Conservation (phyloP, 92 coral and sea anemone species). For the Porites divaricata region DNA sequence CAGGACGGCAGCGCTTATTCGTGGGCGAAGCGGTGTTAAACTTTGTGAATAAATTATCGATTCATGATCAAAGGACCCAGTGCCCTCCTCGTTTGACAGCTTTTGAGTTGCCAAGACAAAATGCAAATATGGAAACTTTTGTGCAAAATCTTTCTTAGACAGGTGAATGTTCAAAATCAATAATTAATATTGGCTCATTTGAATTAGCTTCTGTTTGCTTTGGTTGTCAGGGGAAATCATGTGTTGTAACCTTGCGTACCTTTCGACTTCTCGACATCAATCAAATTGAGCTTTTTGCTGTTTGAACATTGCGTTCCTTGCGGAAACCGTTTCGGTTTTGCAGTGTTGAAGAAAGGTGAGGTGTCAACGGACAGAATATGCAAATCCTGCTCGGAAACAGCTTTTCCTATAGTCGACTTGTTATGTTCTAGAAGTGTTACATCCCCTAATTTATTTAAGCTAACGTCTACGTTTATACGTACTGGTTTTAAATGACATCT, state of each 20-base stretch:
- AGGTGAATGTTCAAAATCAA: slow-evolving; percentile 32
- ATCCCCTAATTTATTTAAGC: neutral
- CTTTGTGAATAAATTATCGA: too few relatives aligned
- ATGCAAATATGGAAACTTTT: slow-evolving; percentile 4
- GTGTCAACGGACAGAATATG: neutral
- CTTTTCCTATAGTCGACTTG: neutral
- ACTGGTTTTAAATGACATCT: slow-evolving; percentile 19
- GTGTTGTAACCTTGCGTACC: neutral
- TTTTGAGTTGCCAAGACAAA: slow-evolving; percentile 14
- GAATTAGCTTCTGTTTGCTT: slow-evolving; percentile 2
- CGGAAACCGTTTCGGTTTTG: neutral
- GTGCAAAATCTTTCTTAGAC: neutral
- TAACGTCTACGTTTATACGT: neutral
- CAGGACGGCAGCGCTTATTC: too few relatives aligned
- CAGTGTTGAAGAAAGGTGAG: neutral
- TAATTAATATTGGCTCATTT: neutral
- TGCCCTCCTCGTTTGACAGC: neutral
- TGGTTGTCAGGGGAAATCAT: slow-evolving; percentile 16
- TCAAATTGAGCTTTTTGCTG: neutral
- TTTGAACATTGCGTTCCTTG: neutral
- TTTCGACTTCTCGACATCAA: neutral
- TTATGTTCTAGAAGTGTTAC: too few relatives aligned
- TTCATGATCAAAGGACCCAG: too few relatives aligned
- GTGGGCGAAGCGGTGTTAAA: too few relatives aligned
- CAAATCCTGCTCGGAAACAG: neutral